phyloP scores from a whole-genome alignment of 2,797 vertebrate genomes.

The Masticophis lateralis region DNA sequence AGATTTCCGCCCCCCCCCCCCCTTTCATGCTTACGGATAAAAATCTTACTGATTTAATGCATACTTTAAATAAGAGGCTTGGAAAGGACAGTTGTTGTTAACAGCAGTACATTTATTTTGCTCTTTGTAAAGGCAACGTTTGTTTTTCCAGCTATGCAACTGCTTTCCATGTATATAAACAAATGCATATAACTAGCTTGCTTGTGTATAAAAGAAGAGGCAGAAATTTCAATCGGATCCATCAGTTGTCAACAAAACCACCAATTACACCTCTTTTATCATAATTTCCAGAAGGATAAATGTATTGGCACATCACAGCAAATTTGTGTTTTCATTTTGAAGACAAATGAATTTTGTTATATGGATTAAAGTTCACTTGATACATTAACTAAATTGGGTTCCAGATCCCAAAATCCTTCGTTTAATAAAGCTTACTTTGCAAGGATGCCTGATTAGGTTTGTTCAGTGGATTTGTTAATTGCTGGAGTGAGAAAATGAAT shows the following conservation, averaged over 20 bases:
- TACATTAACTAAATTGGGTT: neutral
- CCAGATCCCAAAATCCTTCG: neutral
- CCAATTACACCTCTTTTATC: neutral
- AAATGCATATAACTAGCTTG: neutral
- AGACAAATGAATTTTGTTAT: neutral
- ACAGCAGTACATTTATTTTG: neutral
- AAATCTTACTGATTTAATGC: conserved; percentile 1
- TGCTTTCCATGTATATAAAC: neutral
- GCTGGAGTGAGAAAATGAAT: neutral
- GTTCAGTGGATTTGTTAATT: neutral
- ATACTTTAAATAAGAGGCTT: neutral
- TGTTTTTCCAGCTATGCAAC: neutral
- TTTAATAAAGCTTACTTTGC: neutral
- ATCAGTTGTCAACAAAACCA: neutral
- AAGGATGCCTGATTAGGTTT: neutral
- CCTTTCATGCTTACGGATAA: neutral
- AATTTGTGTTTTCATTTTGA: neutral
- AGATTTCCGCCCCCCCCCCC: neutral
- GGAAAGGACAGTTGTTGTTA: conserved; percentile 8
- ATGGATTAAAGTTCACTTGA: neutral
- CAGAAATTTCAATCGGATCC: neutral
- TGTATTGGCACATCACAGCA: neutral
- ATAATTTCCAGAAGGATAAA: neutral
- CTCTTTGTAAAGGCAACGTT: neutral
- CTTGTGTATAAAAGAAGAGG: neutral